phyloP scores from a whole-genome alignment of 92 coral and sea anemone species.

The Diadumene lineata region DNA sequence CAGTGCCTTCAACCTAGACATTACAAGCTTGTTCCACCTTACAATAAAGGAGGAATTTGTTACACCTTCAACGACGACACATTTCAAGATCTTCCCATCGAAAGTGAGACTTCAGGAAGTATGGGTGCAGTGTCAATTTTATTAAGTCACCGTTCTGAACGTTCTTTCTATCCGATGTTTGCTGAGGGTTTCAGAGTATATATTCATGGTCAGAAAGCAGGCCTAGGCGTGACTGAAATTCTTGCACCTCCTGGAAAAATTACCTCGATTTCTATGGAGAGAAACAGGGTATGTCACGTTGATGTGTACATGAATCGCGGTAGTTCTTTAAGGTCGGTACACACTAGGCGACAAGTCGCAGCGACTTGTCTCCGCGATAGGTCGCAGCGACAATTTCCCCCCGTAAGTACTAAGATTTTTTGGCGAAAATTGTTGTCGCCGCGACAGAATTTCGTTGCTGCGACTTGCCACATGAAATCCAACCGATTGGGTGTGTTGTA shows the following conservation, averaged over 20 bases:
- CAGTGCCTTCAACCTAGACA: neutral
- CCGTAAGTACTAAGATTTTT: too few species aligned
- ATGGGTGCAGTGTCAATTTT: neutral
- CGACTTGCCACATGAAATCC: too few species aligned
- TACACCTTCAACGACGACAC: constrained; percentile 34
- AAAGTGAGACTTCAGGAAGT: neutral
- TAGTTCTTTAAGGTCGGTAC: too few species aligned
- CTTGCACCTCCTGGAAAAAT: neutral
- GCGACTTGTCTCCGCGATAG: too few species aligned
- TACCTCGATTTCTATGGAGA: neutral
- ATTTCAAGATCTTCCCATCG: neutral
- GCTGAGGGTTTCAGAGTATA: neutral
- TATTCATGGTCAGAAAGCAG: neutral
- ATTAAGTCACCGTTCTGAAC: neutral
- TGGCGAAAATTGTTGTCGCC: too few species aligned
- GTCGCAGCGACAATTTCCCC: too few species aligned
- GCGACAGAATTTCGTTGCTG: too few species aligned
- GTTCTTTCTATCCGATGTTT: neutral
- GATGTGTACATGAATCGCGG: too few species aligned
- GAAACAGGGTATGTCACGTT: neutral
- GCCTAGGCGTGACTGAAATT: neutral
- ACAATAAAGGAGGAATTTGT: constrained; percentile 19
- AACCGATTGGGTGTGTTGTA: too few species aligned
- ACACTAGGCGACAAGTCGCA: too few species aligned
- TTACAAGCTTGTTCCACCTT: neutral